These are phyloP conservation scores for Selenia dentaria DNA, from an alignment of 2,888 invertebrate genomes.

Conservation along the genomic window DNA sequence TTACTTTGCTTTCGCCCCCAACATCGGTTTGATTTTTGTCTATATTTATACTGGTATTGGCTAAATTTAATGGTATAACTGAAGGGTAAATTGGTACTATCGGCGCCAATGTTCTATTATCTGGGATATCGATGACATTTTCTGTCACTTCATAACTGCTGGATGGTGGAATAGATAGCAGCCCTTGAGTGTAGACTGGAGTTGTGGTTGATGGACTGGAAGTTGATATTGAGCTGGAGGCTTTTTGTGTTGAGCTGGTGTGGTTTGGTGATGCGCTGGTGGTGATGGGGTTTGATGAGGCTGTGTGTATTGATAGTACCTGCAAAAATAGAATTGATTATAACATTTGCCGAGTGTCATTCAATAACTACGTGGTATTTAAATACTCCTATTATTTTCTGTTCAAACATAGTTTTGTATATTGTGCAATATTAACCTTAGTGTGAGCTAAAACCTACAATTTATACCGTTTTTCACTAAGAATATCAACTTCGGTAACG, in stretches of 20 bases:
- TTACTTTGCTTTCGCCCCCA: constrained; percentile 10
- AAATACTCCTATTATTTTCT: too few species aligned
- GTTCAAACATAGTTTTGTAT: too few species aligned
- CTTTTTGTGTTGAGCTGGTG: too few species aligned
- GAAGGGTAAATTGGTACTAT: constrained; percentile 48
- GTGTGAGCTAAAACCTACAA: too few species aligned
- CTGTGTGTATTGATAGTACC: constrained; percentile 1
- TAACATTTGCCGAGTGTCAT: too few species aligned
- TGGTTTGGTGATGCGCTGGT: not conserved
- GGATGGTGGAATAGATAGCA: constrained; percentile 6
- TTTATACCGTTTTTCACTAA: too few species aligned
- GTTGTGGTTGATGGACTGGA: not conserved
- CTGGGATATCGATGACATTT: constrained; percentile 58
- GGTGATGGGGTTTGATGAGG: constrained; percentile 6
- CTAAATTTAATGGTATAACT: constrained; percentile 45
- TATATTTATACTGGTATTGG: constrained; percentile 21
- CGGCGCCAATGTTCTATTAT: constrained; percentile 45
- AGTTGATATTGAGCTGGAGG: not conserved
- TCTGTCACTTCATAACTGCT: constrained; percentile 61
- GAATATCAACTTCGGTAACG: too few species aligned
- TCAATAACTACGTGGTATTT: too few species aligned
- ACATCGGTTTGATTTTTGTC: constrained; percentile 13
- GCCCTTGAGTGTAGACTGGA: not conserved
- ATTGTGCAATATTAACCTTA: too few species aligned
- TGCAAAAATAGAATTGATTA: constrained; percentile 1